Evolutionary conservation across 2,888 invertebrate genomes (phyloP).

Genomic region (Callyntrura sp.): DNA sequence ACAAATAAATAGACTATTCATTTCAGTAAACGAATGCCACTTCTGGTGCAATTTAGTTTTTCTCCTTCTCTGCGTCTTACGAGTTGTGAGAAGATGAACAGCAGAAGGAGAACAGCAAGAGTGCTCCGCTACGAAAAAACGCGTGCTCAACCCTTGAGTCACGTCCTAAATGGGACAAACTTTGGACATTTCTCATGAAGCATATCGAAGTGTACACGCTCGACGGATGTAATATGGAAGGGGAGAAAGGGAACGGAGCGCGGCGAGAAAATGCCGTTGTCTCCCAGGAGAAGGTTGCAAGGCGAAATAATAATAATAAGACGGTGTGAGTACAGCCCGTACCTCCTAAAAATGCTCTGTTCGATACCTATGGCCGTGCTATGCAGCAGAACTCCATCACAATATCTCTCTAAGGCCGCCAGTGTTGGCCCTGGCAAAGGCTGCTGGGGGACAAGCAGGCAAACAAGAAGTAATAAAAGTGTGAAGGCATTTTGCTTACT

Average conservation of each 20-base stretch:
- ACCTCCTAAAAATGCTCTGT: no score
- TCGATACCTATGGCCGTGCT: no score
- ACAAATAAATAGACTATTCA: constrained; percentile 48
- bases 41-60: constrained; percentile 62
- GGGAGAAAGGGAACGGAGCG: not conserved
- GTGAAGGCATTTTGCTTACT: constrained; percentile 49
- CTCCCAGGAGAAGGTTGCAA: no score
- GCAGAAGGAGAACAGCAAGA: constrained; percentile 42
- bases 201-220: constrained; percentile 73
- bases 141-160: constrained; percentile 78
- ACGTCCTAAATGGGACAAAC: constrained; percentile 78
- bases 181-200: constrained; percentile 77
- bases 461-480: constrained; percentile 64
- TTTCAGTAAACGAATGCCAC: constrained; percentile 49
- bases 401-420: constrained; percentile 12
- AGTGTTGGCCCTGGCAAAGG: no score
- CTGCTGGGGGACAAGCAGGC: no score
- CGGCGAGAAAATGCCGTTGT: not conserved
- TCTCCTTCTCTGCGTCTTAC: constrained; percentile 37
- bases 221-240: constrained; percentile 41
- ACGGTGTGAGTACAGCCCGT: no score
- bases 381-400: no score
- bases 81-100: constrained; percentile 16
- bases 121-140: no score
- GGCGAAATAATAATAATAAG: no score